These are phyloP conservation scores for Medauroidea extradentata DNA, from an alignment of 1,140 invertebrate genomes.

Conservation along the genomic window DNA sequence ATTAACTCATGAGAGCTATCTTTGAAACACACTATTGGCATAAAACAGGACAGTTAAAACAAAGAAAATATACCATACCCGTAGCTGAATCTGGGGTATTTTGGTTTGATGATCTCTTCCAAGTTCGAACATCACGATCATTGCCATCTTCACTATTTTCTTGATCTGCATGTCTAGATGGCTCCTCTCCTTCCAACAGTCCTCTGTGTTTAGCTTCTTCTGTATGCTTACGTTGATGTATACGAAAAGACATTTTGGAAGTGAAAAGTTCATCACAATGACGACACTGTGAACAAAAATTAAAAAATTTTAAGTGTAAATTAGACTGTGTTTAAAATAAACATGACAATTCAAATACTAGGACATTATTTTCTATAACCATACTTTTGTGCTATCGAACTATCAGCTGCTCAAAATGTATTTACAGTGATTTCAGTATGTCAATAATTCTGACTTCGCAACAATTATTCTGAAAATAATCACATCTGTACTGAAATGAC, in stretches of 20 bases:
- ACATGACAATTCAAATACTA: too few relatives aligned
- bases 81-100: neutral
- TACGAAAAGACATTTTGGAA: constrained; percentile 38
- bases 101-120: neutral
- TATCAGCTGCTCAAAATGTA: too few relatives aligned
- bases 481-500: too few relatives aligned
- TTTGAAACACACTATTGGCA: too few relatives aligned
- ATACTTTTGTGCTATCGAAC: too few relatives aligned
- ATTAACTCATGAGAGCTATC: neutral
- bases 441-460: too few relatives aligned
- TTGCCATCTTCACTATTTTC: neutral
- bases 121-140: too few relatives aligned
- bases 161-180: constrained; percentile 12
- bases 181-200: constrained; percentile 29
- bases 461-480: too few relatives aligned
- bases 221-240: constrained; percentile 37
- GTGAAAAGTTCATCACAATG: constrained; percentile 38
- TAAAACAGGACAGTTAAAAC: too few relatives aligned
- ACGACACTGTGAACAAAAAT: constrained; percentile 30
- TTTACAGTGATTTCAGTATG: too few relatives aligned
- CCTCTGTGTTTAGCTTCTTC: constrained; percentile 32
- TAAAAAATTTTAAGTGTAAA: constrained; percentile 5
- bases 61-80: neutral
- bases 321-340: too few relatives aligned
- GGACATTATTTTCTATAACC: too few relatives aligned